A percentile compares a stretch with the other conserved stretches of the same genome.
Conservation (phyloP, 2,797 vertebrate species). For the Myiotriccus ornatus region DNA sequence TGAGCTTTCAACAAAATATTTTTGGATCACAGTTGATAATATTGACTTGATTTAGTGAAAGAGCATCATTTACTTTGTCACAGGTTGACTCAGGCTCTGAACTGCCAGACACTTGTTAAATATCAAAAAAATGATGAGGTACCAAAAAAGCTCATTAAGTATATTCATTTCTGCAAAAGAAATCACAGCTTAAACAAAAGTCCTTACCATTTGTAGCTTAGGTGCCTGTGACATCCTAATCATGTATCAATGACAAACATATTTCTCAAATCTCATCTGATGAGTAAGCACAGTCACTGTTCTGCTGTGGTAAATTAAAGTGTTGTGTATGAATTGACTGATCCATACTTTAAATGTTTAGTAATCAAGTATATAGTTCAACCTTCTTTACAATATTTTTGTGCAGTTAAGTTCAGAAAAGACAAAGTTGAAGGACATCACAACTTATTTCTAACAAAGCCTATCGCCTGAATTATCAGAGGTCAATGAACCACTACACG, state of each 20-base stretch:
- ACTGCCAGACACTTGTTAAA: neutral
- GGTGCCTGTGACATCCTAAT: neutral
- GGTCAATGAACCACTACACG: neutral
- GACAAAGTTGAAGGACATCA: neutral
- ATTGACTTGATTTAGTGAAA: neutral
- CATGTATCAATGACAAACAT: fast-evolving
- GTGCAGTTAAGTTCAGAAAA: neutral
- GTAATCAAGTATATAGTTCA: neutral
- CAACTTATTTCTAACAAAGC: neutral
- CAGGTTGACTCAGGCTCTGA: neutral
- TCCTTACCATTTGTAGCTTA: neutral
- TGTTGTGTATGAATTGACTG: neutral
- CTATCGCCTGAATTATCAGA: neutral
- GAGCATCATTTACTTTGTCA: neutral
- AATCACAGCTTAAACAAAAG: neutral
- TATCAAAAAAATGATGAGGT: neutral
- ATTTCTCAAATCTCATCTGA: neutral
- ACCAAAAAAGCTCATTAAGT: neutral
- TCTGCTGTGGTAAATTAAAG: neutral
- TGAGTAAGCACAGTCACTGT: neutral
- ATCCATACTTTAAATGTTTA: neutral
- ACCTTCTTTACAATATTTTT: neutral
- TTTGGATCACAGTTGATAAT: neutral
- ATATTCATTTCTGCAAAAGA: neutral
- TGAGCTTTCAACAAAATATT: neutral